These are phyloP conservation scores for Chanos chanos DNA, from an alignment of 2,797 vertebrate genomes.

Conservation along the genomic window DNA sequence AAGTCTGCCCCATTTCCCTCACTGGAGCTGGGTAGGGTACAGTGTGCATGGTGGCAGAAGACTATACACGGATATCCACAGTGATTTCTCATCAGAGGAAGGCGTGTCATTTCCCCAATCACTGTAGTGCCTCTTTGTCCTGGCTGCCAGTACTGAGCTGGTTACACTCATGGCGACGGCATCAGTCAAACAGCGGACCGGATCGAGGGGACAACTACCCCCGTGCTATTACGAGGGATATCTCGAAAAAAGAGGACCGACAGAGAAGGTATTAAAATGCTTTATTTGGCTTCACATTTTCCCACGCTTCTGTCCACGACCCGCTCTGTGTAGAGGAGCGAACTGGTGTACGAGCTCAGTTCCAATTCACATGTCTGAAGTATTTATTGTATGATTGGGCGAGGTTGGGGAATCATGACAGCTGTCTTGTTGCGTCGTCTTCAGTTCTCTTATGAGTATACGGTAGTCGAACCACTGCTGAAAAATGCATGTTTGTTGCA, in stretches of 20 bases:
- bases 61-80: constrained; percentile 63
- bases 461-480: neutral
- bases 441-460: too few species aligned
- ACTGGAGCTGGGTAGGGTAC: too few species aligned
- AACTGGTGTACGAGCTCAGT: too few species aligned
- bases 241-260: constrained; percentile 77
- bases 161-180: constrained; percentile 76
- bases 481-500: neutral
- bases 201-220: constrained; percentile 65
- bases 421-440: neutral
- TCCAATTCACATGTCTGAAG: neutral
- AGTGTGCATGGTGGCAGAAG: constrained; percentile 50
- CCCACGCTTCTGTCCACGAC: too few species aligned
- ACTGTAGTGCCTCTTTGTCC: constrained; percentile 72
- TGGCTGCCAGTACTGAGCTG: constrained; percentile 63
- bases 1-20: too few species aligned
- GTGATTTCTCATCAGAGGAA: constrained; percentile 60
- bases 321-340: too few species aligned
- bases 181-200: constrained; percentile 67
- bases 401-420: neutral
- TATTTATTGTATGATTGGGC: constrained; percentile 1
- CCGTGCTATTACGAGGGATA: constrained; percentile 81
- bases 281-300: neutral
- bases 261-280: constrained; percentile 69
- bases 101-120: constrained; percentile 65